These are phyloP conservation scores for Leptocoma aspasia DNA, from an alignment of 2,113 vertebrate species.

Conservation along the genomic window DNA sequence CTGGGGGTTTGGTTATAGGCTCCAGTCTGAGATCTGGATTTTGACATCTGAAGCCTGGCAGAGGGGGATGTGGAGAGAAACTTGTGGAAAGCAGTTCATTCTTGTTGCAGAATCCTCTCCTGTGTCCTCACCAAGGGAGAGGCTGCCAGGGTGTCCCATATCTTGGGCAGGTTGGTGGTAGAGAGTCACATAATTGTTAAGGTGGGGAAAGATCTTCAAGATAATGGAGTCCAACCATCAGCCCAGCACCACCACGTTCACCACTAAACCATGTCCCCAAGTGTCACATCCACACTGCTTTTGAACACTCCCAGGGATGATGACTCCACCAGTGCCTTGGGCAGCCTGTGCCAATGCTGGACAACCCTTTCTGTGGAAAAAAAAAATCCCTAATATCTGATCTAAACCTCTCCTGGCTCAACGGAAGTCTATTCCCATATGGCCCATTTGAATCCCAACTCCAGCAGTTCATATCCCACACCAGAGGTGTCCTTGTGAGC, in stretches of 20 bases:
- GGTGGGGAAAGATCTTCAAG: neutral
- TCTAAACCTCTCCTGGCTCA: neutral
- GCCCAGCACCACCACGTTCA: neutral
- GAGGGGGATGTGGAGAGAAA: neutral
- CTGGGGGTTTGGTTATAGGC: neutral
- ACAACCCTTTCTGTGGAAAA: neutral
- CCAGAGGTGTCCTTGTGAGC: neutral
- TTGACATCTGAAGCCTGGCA: neutral
- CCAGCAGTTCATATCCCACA: neutral
- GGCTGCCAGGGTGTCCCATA: neutral
- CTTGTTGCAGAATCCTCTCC: neutral
- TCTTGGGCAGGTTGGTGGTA: neutral
- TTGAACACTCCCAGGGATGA: neutral
- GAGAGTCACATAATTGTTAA: neutral
- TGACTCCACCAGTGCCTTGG: neutral
- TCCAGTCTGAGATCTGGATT: neutral
- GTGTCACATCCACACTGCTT: neutral
- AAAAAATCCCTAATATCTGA: neutral
- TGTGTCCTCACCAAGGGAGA: neutral
- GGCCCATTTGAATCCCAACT: neutral
- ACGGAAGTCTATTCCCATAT: fast-evolving
- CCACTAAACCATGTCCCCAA: fast-evolving
- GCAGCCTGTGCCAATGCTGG: neutral
- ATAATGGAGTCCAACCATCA: neutral
- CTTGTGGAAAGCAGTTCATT: neutral